Evolutionary conservation across 2,113 vertebrate genomes (phyloP).

Genomic region (Eurypyga helias): DNA sequence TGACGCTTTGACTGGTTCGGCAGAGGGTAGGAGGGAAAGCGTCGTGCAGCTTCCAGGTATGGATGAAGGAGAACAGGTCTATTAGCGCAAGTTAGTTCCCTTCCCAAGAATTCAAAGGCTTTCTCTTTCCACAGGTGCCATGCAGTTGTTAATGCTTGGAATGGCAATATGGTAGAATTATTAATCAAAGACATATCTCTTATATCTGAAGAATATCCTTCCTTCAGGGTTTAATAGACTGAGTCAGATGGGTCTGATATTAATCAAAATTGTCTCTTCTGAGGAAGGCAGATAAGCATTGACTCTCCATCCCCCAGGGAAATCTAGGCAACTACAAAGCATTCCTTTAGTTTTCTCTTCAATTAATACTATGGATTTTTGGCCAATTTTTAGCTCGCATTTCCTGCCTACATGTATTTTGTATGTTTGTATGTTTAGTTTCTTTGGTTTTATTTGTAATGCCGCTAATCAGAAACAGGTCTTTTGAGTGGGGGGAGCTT

Average conservation of each 20-base stretch:
- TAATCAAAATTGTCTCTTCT: slow-evolving; percentile 86
- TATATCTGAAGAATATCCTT: slow-evolving; percentile 82
- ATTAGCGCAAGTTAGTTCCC: slow-evolving; percentile 16
- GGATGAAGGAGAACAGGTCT: neutral
- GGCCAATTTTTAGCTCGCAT: neutral
- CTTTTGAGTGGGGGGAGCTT: slow-evolving; percentile 52
- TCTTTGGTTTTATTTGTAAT: slow-evolving; percentile 49
- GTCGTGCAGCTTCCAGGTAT: neutral
- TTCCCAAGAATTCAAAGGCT: slow-evolving; percentile 66
- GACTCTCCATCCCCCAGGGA: slow-evolving; percentile 78
- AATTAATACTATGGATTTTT: slow-evolving; percentile 69
- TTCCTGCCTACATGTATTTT: slow-evolving; percentile 56
- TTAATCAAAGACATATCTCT: slow-evolving; percentile 84
- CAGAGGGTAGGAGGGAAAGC: neutral
- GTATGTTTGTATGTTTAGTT: slow-evolving; percentile 49
- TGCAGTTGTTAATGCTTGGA: slow-evolving; percentile 71
- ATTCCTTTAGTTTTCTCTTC: slow-evolving; percentile 75
- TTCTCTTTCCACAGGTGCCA: slow-evolving; percentile 64
- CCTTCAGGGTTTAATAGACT: slow-evolving; percentile 83
- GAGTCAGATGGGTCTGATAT: slow-evolving; percentile 84
- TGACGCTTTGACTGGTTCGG: neutral
- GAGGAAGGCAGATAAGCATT: slow-evolving; percentile 82
- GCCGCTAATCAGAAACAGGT: slow-evolving; percentile 30
- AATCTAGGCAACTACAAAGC: slow-evolving; percentile 80
- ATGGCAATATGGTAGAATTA: slow-evolving; percentile 82